Base-by-base conservation (phyloP, 2,888 invertebrate species). In the Myathropa florea region DNA sequence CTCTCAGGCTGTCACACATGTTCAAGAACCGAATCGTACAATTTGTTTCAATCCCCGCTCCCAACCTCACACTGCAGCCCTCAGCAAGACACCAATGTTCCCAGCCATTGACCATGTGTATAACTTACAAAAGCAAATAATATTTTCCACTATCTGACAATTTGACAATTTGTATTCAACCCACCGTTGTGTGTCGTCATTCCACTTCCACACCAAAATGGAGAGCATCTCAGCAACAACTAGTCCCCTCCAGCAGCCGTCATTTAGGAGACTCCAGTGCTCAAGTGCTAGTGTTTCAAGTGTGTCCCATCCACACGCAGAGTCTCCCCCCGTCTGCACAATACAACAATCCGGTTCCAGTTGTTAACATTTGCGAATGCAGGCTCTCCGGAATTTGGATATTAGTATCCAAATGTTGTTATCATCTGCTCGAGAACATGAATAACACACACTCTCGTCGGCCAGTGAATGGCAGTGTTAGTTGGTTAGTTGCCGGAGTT, bases 331-430 rank as follows among this genome's bases (percentile, higher is more conserved):
- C 12, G 23, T 30, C 57, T 36, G n/a, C 63, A 68, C 81, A 81
- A 64, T 53, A 63, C 84, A 73, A 64, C 77, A 73, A 70, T 85
- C 82, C 85, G 73, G 73, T 86, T 55, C 82, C 82, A 82, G 73
- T 86, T 86, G 85, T 86, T 82, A 82, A 78, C 82, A 86, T 86
- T 86, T 72, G 70, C 64, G 73, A 78, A 78, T 82, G 73, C 73
- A 86, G 82, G 82, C 73, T 78, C 46, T 18, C 85, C 85, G 85
- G 85, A 86, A 81, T 82, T 86, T 86, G 70, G 85, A 86, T 86
- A 86, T 82, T 86, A 82, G 85, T 78, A 86, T 82, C 82, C 78
- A 86, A 86, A 86, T 86, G 85, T 81, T 85, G 81, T 86, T 86
- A 86, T 86, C 85, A 86, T 86, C 82, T 85, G 84, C 57, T 81